These are phyloP conservation scores for Aphodius granarius DNA, from an alignment of 2,888 invertebrate genomes.

Conservation along the genomic window DNA sequence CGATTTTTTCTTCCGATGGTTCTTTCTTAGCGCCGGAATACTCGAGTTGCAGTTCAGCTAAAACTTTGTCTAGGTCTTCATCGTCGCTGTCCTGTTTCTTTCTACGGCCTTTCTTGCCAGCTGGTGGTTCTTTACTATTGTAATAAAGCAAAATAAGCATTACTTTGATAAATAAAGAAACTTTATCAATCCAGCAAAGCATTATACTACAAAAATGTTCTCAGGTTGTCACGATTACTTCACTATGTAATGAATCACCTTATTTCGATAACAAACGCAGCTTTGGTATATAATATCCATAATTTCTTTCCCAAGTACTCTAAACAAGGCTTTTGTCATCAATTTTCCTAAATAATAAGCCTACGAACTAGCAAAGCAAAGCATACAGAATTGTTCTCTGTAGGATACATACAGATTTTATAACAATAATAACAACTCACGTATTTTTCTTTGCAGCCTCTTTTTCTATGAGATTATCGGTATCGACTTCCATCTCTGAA, in stretches of 20 bases:
- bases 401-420: too few relatives aligned
- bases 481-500: slow-evolving; percentile 57
- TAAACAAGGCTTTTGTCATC: too few relatives aligned
- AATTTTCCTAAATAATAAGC: too few relatives aligned
- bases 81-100: slow-evolving; percentile 77
- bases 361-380: too few relatives aligned
- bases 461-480: slow-evolving; percentile 44
- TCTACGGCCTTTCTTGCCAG: slow-evolving; percentile 72
- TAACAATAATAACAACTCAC: slow-evolving; percentile 32
- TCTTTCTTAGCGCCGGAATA: slow-evolving; percentile 68
- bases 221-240: too few relatives aligned
- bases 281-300: neutral
- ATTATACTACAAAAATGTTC: too few relatives aligned
- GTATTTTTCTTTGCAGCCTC: slow-evolving; percentile 45
- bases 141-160: slow-evolving; percentile 24
- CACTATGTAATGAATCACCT: neutral
- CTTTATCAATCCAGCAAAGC: too few relatives aligned
- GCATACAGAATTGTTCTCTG: too few relatives aligned
- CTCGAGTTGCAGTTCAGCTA: slow-evolving; percentile 82
- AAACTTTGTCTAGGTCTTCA: slow-evolving; percentile 80
- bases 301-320: too few relatives aligned
- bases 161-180: too few relatives aligned
- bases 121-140: slow-evolving; percentile 44
- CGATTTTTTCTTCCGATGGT: slow-evolving; percentile 47
- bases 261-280: neutral